Percentiles rank a stretch among this genome's conserved stretches.
These are phyloP conservation scores for Phymatocera aterrima DNA, from an alignment of 2,888 invertebrate genomes.

Conservation along the genomic window DNA sequence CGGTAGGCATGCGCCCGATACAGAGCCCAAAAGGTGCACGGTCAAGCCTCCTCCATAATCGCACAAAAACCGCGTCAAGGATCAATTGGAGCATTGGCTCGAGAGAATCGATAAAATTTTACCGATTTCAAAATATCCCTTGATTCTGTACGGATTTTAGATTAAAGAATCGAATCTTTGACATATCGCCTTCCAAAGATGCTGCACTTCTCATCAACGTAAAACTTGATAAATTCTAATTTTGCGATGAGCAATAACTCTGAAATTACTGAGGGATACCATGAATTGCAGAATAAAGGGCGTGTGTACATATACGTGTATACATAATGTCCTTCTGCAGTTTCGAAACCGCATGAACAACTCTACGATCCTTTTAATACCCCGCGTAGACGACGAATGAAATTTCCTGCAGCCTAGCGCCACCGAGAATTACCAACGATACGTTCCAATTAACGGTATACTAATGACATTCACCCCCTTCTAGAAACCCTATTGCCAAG, in stretches of 20 bases:
- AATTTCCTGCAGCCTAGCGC: constrained; percentile 10
- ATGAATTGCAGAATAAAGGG: too few relatives aligned
- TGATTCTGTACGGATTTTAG: background rate
- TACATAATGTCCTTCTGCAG: constrained; percentile 6
- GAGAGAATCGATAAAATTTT: background rate
- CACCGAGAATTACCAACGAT: constrained; percentile 15
- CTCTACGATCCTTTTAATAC: constrained; percentile 9
- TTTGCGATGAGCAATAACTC: too few relatives aligned
- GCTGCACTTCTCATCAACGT: too few relatives aligned
- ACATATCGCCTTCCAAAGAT: too few relatives aligned
- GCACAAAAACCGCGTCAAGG: background rate
- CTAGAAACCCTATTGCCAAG: constrained; percentile 8
- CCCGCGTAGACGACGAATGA: constrained; percentile 24
- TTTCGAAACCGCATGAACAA: constrained; percentile 10
- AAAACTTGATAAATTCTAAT: too few relatives aligned
- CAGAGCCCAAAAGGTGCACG: background rate
- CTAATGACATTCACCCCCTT: constrained; percentile 25
- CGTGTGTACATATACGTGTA: too few relatives aligned
- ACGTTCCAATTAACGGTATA: constrained; percentile 24
- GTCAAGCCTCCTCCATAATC: background rate
- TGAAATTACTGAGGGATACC: too few relatives aligned
- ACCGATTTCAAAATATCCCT: background rate
- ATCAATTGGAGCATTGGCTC: constrained; percentile 17
- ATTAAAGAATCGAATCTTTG: background rate
- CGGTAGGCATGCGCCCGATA: constrained; percentile 44